phyloP scores from a whole-genome alignment of 2,797 vertebrate species.

The Sphenodon punctatus region DNA sequence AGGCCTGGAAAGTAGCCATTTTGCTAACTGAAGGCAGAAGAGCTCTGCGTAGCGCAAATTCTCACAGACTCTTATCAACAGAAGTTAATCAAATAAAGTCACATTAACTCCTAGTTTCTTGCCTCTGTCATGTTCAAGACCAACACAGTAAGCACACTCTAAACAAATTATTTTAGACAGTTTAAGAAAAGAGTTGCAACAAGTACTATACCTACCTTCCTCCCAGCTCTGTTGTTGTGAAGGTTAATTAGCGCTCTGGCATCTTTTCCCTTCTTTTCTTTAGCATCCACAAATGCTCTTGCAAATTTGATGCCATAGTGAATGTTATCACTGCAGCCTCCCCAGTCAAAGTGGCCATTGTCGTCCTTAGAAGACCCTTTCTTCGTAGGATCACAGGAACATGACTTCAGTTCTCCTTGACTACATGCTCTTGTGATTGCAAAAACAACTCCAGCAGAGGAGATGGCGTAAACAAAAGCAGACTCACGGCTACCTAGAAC shows the following conservation, averaged over 20 bases:
- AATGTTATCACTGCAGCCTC: conserved; percentile 95
- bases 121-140: too few species aligned
- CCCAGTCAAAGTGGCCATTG: conserved; percentile 91
- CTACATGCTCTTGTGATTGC: conserved; percentile 94
- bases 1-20: too few species aligned
- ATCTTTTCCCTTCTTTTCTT: conserved; percentile 89
- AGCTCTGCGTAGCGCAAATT: too few species aligned
- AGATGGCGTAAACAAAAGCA: conserved; percentile 95
- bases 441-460: conserved; percentile 94
- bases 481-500: conserved; percentile 91
- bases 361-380: conserved; percentile 86
- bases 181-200: not conserved
- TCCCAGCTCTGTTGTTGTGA: conserved; percentile 93
- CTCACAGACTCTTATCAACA: too few species aligned
- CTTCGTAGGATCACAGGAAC: conserved; percentile 92
- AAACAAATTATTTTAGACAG: too few species aligned
- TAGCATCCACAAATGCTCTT: conserved; percentile 91
- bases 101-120: too few species aligned
- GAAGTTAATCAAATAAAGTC: too few species aligned
- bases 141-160: too few species aligned
- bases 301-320: conserved; percentile 92
- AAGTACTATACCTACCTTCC: conserved; percentile 82
- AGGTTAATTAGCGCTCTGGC: conserved; percentile 93
- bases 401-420: conserved; percentile 92
- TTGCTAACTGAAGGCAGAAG: too few species aligned